Evolutionary conservation across 2,888 invertebrate genomes (phyloP).

Genomic region (Xanthia togata): DNA sequence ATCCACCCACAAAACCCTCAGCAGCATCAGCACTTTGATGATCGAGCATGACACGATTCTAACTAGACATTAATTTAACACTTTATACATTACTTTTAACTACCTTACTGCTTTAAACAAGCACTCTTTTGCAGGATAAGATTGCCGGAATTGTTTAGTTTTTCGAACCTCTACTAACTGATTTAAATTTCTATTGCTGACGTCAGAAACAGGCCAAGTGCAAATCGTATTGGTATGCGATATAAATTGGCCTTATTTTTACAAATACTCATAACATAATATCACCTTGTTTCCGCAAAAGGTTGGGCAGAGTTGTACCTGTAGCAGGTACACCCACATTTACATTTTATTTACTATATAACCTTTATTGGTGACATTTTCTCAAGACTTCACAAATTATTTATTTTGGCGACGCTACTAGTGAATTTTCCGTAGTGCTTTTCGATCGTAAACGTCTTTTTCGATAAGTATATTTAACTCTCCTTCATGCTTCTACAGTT

Average conservation of each 20-base stretch:
- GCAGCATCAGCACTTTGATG: neutral
- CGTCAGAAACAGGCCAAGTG: neutral
- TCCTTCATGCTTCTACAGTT: slow-evolving; percentile 12
- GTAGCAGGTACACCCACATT: no score
- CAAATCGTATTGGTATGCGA: neutral
- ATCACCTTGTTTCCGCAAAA: no score
- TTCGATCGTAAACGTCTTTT: slow-evolving; percentile 58
- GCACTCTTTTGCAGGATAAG: neutral
- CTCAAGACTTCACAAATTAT: slow-evolving; percentile 1
- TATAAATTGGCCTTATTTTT: neutral
- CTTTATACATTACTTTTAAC: neutral
- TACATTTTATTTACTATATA: neutral
- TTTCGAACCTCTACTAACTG: neutral
- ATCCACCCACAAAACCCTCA: neutral
- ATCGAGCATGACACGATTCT: no score
- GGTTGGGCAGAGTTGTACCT: no score
- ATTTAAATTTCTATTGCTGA: neutral
- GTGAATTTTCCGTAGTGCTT: slow-evolving; percentile 54
- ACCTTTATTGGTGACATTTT: neutral
- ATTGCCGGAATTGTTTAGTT: no score
- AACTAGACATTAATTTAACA: neutral
- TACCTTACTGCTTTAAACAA: no score
- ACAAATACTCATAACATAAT: no score
- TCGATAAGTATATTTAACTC: slow-evolving; percentile 39
- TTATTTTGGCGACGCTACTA: slow-evolving; percentile 33